Evolutionary conservation across 2,113 vertebrate genomes (phyloP).

Genomic region (Solea senegalensis): DNA sequence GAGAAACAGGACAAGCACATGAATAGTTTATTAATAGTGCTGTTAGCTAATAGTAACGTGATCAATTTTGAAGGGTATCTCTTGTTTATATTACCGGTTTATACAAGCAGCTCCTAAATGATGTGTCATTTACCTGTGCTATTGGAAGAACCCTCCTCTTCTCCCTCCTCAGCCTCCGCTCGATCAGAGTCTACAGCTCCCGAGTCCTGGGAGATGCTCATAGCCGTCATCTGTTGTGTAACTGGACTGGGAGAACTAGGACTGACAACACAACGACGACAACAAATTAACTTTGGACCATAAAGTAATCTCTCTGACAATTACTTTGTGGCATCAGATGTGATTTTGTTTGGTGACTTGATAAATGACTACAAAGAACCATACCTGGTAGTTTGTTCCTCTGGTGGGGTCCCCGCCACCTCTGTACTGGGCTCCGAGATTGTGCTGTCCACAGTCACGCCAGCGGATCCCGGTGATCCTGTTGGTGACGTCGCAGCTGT

Average conservation of each 20-base stretch:
- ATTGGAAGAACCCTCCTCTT: constrained; percentile 77
- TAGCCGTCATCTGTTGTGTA: constrained; percentile 91
- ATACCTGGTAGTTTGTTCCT: constrained; percentile 85
- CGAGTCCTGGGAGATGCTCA: constrained; percentile 91
- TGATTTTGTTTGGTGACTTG: too few relatives aligned
- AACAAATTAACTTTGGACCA: background rate
- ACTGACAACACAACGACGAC: constrained; percentile 36
- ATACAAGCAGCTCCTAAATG: background rate
- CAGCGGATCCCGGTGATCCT: constrained; percentile 75
- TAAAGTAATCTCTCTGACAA: too few relatives aligned
- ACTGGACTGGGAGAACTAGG: constrained; percentile 86
- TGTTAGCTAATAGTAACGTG: background rate
- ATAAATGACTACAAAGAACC: background rate
- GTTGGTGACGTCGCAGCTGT: constrained; percentile 76
- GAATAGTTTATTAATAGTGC: background rate
- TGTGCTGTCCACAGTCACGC: constrained; percentile 74
- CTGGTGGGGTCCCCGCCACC: constrained; percentile 71
- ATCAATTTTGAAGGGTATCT: too few relatives aligned
- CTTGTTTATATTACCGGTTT: background rate
- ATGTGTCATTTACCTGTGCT: constrained; percentile 68
- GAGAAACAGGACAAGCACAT: background rate
- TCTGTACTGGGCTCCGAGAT: constrained; percentile 75
- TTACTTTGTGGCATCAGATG: too few relatives aligned
- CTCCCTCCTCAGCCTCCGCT: constrained; percentile 75
- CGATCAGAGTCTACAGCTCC: constrained; percentile 80